Evolutionary conservation across 2,113 vertebrate genomes (phyloP).

Genomic region (Pygathrix nemaeus): DNA sequence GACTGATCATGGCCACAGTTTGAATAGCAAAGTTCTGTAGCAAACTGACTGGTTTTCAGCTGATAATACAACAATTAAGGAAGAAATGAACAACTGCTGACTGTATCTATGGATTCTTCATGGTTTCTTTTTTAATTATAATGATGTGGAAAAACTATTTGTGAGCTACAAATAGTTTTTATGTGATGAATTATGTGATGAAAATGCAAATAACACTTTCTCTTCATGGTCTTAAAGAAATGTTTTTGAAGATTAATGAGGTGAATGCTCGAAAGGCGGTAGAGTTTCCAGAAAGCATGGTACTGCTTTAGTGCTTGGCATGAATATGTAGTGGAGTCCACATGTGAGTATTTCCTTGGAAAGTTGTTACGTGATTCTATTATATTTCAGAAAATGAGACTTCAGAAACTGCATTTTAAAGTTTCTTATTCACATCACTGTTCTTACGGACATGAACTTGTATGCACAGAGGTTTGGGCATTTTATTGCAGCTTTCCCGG

Average conservation of each 20-base stretch:
- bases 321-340: neutral
- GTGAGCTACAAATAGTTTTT: neutral
- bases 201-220: neutral
- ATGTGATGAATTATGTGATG: neutral
- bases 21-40: neutral
- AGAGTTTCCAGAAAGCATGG: constrained; percentile 32
- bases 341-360: neutral
- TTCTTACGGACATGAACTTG: neutral
- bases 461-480: neutral
- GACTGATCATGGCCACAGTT: neutral
- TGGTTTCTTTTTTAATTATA: neutral
- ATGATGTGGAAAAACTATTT: constrained; percentile 3
- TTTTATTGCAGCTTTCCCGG: neutral
- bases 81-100: neutral
- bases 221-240: neutral
- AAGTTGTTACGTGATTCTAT: neutral
- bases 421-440: neutral
- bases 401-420: neutral
- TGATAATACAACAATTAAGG: neutral
- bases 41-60: neutral
- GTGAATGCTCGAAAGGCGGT: neutral
- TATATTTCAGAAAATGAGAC: neutral
- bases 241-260: constrained; percentile 2
- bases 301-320: constrained; percentile 30
- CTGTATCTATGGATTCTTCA: neutral